These are phyloP conservation scores for Bovichtus variegatus DNA, from an alignment of 2,797 vertebrate genomes.

Conservation along the genomic window DNA sequence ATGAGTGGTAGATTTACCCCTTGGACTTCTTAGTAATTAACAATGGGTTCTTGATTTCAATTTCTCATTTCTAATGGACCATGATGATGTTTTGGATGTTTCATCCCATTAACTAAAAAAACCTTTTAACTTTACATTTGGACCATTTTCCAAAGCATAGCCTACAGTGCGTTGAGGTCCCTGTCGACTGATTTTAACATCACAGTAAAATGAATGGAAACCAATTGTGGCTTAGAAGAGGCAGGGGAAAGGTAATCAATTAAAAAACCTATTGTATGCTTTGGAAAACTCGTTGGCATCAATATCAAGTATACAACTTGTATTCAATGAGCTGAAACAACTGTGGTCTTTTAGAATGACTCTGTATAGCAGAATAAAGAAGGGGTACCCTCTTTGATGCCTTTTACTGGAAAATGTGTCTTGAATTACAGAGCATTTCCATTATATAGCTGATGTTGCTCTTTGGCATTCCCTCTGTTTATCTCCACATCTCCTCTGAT, in stretches of 20 bases:
- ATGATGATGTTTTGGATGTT: no score
- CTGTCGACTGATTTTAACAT: slow-evolving; percentile 4
- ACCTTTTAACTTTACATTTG: slow-evolving; percentile 6
- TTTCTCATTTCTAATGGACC: neutral
- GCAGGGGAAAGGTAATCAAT: neutral
- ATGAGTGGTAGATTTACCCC: neutral
- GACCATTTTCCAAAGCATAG: slow-evolving; percentile 19
- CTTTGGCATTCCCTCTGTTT: slow-evolving; percentile 8
- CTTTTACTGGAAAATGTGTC: slow-evolving; percentile 2
- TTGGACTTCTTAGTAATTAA: neutral
- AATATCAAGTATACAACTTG: neutral
- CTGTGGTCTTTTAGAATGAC: slow-evolving; percentile 2
- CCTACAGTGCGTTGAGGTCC: neutral
- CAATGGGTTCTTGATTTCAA: neutral
- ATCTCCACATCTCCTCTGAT: slow-evolving; percentile 4
- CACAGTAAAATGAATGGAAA: slow-evolving; percentile 27
- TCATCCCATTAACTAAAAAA: slow-evolving; percentile 9
- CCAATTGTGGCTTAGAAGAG: neutral
- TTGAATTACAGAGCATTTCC: slow-evolving; percentile 2
- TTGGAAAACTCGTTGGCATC: slow-evolving; percentile 1
- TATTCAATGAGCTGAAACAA: slow-evolving; percentile 9
- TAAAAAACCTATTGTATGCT: neutral
- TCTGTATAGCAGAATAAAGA: neutral
- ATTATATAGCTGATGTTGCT: slow-evolving; percentile 2
- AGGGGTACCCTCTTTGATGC: neutral